Base-by-base conservation (phyloP, 2,113 vertebrate species). In the Eubucco bourcierii region DNA sequence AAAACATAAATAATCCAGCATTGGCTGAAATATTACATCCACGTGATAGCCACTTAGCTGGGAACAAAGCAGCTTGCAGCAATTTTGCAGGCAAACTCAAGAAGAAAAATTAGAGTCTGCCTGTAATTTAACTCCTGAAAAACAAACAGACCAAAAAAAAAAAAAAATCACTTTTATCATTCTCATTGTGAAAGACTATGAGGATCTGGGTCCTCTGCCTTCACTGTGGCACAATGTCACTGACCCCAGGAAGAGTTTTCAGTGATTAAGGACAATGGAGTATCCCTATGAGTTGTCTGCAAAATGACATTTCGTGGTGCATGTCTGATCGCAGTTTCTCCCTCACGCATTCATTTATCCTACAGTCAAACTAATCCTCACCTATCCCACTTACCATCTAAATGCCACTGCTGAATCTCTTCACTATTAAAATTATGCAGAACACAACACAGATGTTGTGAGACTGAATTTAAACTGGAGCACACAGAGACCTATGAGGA, bases 41-140 rank as follows among this genome's bases (percentile, higher is more conserved):
- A 64, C 2, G 0, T 53, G 65, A 41, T 87, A 83, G 50, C 70
- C 64, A 37, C 81, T 84, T 65, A 77, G 50, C 74, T 77, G 52
- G 44, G 89, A 89, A 66, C 68, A 74, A 60, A 74, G 79, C 31
- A 90, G 87, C 79, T 94, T 89, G 77, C 68, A 72, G 91, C 65
- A 78, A 64, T 78, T 80, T 39, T 83, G 71, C 68, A 80, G 60
- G 53, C 0, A 0, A 91, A 65, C 53, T 87, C n/a, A 39, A 50
- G 50, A 88, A 66, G 66, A 84, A 73, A 79, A 53, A 90, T 80
- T 20, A 44, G 19, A 31, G 33, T 41, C 70, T 52, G 70, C 23
- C 61, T 80, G 34, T 68, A 87, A 87, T 77, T 87, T 72, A 83
- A 39, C 46, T 61, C 21, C 39, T 41, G 5, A 6, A 90, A 91